Evolutionary conservation across 1,140 invertebrate species (phyloP).

Genomic region (Drepana arcuata): DNA sequence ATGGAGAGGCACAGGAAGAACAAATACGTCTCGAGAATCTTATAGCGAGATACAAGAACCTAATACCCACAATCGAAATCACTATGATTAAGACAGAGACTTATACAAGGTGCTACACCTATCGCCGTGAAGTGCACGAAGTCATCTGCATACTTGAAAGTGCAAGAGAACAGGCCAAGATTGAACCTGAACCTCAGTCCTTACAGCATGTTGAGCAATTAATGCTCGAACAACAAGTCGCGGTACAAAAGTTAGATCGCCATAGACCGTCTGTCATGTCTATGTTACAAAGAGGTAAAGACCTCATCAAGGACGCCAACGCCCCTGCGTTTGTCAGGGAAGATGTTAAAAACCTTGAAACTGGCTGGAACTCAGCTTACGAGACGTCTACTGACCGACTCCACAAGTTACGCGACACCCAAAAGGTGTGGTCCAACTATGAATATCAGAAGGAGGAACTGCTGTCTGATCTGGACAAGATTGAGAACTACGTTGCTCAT

Average conservation of each 20-base stretch:
- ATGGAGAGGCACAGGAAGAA: conserved; percentile 83
- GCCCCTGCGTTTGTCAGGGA: conserved; percentile 88
- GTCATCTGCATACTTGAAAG: conserved; percentile 83
- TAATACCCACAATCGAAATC: conserved; percentile 93
- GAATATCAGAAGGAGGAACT: conserved; percentile 89
- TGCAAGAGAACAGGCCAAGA: conserved; percentile 81
- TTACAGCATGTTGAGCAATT: conserved; percentile 82
- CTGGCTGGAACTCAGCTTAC: conserved; percentile 90
- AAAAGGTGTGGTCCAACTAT: conserved; percentile 90
- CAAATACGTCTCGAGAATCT: conserved; percentile 87
- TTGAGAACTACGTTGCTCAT: conserved; percentile 82
- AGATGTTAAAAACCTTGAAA: conserved; percentile 87
- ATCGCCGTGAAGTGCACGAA: conserved; percentile 88
- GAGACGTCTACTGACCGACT: conserved; percentile 87
- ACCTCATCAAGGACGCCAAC: conserved; percentile 87
- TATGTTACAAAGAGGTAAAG: conserved; percentile 91
- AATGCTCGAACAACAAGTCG: conserved; percentile 84
- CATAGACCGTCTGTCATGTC: conserved; percentile 90
- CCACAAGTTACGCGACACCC: conserved; percentile 85
- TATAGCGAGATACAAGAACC: conserved; percentile 88
- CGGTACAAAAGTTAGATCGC: conserved; percentile 86
- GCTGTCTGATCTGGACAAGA: conserved; percentile 83
- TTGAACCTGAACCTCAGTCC: conserved; percentile 78
- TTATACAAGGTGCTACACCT: conserved; percentile 93
- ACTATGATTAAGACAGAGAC: conserved; percentile 94